Evolutionary conservation across 2,888 invertebrate genomes (phyloP), one percentile per base, ranked within the genome.

Genomic region (Trissonchulus latispiculum): DNA sequence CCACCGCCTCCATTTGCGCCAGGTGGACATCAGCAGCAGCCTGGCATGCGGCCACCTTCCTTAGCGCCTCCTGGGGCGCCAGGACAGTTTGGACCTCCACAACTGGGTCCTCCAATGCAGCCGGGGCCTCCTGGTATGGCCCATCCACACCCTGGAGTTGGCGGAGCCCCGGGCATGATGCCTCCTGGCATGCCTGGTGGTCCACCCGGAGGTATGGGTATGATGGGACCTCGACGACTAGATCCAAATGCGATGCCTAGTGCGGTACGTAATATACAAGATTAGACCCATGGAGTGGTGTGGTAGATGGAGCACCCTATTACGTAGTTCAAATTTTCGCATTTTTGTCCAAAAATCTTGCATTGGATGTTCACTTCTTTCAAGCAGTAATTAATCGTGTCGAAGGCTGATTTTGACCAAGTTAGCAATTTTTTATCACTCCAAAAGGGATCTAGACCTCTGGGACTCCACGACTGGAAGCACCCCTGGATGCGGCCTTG

Each of bases 211-310:
- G 64, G n/a, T 23, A 15, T 28, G 3, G 64, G 64, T 64, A 64
- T 64, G 64, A 8, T 3, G 28, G n/a, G 3, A 3, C 28, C 64
- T 18, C 2, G 37, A 36, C 71, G 78, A 28, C 76, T 82, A 15
- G 82, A 82, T 73, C 80, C 81, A 2, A 79, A 78, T 66, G 75
- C 77, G 76, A 80, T 82, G 80, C 82, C 82, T 8, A 80, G 80
- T 72, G 79, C 80, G 59, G 80, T 78, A 36, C 37, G 74, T 36
- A 37, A 8, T n/a, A n/a, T n/a, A n/a, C n/a, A n/a, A n/a, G n/a
- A n/a, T n/a, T n/a, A n/a, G n/a, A n/a, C n/a, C n/a, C n/a, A n/a
- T n/a, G n/a, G n/a, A n/a, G n/a, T n/a, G n/a, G n/a, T n/a, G n/a
- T n/a, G n/a, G n/a, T n/a, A 8, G 15, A 18, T 15, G 8, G 8